A percentile compares a stretch with the other conserved stretches of the same genome.
Evolutionary conservation across 2,888 invertebrate genomes (phyloP).

Genomic region (Leptopilina drosophilae): DNA sequence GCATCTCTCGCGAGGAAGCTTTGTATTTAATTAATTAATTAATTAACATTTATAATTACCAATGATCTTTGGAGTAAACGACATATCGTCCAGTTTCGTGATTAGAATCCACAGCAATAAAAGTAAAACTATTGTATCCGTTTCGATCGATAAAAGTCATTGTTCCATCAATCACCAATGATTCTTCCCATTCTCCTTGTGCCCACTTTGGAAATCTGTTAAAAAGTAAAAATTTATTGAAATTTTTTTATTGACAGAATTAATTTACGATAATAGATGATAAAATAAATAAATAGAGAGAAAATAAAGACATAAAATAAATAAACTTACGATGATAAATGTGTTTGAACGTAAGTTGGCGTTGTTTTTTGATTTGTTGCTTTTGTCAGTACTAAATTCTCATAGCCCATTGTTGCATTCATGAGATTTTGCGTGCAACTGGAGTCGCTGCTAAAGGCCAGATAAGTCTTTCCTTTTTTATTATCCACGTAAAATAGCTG

Average conservation of each 20-base stretch:
- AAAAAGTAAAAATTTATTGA: slow-evolving; percentile 34
- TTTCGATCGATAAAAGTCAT: slow-evolving; percentile 77
- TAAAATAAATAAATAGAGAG: slow-evolving; percentile 18
- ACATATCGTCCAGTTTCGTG: slow-evolving; percentile 75
- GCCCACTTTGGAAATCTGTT: slow-evolving; percentile 82
- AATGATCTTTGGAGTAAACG: slow-evolving; percentile 78
- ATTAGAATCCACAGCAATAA: slow-evolving; percentile 75
- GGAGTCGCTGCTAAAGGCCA: slow-evolving; percentile 82
- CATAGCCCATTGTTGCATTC: slow-evolving; percentile 80
- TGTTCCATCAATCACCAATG: slow-evolving; percentile 76
- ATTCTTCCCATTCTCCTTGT: slow-evolving; percentile 82
- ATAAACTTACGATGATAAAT: slow-evolving; percentile 71
- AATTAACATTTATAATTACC: slow-evolving; percentile 66
- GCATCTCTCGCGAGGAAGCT: background rate
- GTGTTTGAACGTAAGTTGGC: slow-evolving; percentile 71
- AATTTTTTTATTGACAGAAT: too few species aligned
- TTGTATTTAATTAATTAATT: background rate
- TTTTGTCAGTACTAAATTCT: slow-evolving; percentile 79
- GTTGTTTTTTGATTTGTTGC: slow-evolving; percentile 71
- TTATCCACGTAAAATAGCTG: slow-evolving; percentile 79
- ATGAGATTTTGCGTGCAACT: slow-evolving; percentile 80
- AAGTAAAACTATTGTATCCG: slow-evolving; percentile 77
- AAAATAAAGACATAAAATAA: background rate
- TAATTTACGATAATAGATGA: too few species aligned
- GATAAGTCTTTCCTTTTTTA: slow-evolving; percentile 78